Percentiles rank a stretch among this genome's conserved stretches.
Evolutionary conservation across 2,888 invertebrate genomes (phyloP).

Genomic region (Cataglyphis cursor): DNA sequence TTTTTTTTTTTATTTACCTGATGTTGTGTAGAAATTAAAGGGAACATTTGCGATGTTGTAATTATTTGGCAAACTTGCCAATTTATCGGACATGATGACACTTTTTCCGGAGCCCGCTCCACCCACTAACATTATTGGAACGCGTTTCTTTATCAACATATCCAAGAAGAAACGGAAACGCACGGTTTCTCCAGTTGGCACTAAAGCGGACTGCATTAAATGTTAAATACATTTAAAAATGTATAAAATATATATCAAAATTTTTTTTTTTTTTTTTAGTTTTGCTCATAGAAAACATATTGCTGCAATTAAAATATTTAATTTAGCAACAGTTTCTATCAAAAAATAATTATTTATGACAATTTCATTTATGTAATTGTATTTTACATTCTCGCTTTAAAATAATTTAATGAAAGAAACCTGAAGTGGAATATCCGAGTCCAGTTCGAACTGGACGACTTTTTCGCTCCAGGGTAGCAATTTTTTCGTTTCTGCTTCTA

Average conservation of each 20-base stretch:
- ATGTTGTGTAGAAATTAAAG: conserved; percentile 98
- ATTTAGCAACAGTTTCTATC: neutral
- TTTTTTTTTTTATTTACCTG: conserved; percentile 87
- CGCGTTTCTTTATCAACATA: conserved; percentile 91
- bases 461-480: conserved; percentile 95
- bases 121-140: conserved; percentile 97
- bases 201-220: conserved; percentile 90
- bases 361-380: neutral
- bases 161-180: conserved; percentile 96
- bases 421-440: conserved; percentile 95
- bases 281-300: neutral
- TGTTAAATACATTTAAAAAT: neutral
- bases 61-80: conserved; percentile 91
- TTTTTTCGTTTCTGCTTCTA: conserved; percentile 94
- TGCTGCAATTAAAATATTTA: neutral
- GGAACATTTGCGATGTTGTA: conserved; percentile 96
- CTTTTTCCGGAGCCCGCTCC: conserved; percentile 97
- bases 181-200: conserved; percentile 96
- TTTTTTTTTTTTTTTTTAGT: neutral
- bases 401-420: conserved; percentile 85
- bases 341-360: neutral
- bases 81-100: conserved; percentile 95
- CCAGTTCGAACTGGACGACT: conserved; percentile 93
- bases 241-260: neutral
- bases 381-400: neutral